A percentile compares a stretch with the other conserved stretches of the same genome.
phyloP scores from a whole-genome alignment of 2,888 invertebrate genomes.

The Lagria hirta region DNA sequence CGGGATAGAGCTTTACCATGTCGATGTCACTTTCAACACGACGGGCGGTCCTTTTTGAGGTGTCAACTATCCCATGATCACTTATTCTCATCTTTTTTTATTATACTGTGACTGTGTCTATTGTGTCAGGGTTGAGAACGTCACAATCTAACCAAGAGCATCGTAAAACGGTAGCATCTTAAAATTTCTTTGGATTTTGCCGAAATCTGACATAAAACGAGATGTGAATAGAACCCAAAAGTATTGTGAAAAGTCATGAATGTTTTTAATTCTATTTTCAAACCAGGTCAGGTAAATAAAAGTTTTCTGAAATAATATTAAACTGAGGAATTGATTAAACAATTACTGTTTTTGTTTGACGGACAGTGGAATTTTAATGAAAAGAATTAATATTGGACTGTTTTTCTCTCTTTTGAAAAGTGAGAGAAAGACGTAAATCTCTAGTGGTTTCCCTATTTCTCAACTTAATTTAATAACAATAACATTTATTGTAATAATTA shows the following conservation, averaged over 20 bases:
- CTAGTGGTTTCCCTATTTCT: too few species aligned
- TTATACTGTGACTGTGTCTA: conserved; percentile 30
- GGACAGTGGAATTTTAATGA: too few species aligned
- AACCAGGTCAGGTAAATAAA: too few species aligned
- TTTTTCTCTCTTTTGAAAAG: too few species aligned
- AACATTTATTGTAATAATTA: too few species aligned
- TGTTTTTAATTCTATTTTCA: too few species aligned
- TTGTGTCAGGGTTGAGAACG: conserved; percentile 2
- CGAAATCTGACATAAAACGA: conserved; percentile 32
- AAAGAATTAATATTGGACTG: too few species aligned
- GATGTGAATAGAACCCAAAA: conserved; percentile 8
- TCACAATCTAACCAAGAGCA: conserved; percentile 31
- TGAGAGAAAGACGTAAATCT: too few species aligned
- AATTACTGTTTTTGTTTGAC: too few species aligned
- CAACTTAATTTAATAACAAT: too few species aligned
- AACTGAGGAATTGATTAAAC: too few species aligned
- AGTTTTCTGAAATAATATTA: too few species aligned
- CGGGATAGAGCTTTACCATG: conserved; percentile 48
- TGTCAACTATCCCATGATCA: conserved; percentile 50
- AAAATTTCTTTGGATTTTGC: conserved; percentile 38
- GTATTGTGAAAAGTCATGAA: conserved; percentile 13
- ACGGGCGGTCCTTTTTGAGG: conserved; percentile 49
- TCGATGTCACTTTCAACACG: conserved; percentile 48
- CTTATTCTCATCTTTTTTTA: conserved; percentile 45
- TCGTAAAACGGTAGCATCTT: conserved; percentile 43